Evolutionary conservation across 2,797 vertebrate species (phyloP).

Genomic region (Fundulus diaphanus): DNA sequence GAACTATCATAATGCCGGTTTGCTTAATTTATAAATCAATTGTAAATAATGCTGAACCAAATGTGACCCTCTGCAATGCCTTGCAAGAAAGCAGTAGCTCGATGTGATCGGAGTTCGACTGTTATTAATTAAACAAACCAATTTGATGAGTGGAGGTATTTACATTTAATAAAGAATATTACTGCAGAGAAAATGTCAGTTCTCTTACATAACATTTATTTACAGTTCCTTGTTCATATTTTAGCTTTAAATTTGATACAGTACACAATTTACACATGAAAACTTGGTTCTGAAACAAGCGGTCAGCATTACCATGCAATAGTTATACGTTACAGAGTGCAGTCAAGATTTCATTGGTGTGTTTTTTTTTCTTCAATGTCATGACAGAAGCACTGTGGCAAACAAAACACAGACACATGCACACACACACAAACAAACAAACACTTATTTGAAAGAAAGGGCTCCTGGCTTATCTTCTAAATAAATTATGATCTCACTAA

Average conservation of each 20-base stretch:
- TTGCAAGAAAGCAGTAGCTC: too few relatives aligned
- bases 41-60: too few relatives aligned
- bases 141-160: neutral
- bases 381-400: constrained; percentile 46
- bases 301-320: constrained; percentile 73
- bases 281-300: constrained; percentile 43
- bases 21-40: too few relatives aligned
- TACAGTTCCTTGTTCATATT: constrained; percentile 75
- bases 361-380: constrained; percentile 7
- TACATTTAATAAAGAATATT: neutral
- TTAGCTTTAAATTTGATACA: constrained; percentile 68
- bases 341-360: constrained; percentile 47
- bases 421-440: too few relatives aligned
- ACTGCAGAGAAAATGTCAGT: constrained; percentile 1
- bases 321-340: constrained; percentile 54
- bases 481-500: constrained; percentile 2
- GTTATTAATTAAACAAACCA: too few relatives aligned
- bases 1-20: too few relatives aligned
- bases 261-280: constrained; percentile 78
- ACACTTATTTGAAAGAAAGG: too few relatives aligned
- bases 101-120: too few relatives aligned
- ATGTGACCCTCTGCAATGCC: too few relatives aligned
- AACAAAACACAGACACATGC: too few relatives aligned
- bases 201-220: constrained; percentile 80
- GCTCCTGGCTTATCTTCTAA: neutral